Base-by-base conservation (phyloP, 2,113 vertebrate genomes). In the Poicephalus meyeri region DNA sequence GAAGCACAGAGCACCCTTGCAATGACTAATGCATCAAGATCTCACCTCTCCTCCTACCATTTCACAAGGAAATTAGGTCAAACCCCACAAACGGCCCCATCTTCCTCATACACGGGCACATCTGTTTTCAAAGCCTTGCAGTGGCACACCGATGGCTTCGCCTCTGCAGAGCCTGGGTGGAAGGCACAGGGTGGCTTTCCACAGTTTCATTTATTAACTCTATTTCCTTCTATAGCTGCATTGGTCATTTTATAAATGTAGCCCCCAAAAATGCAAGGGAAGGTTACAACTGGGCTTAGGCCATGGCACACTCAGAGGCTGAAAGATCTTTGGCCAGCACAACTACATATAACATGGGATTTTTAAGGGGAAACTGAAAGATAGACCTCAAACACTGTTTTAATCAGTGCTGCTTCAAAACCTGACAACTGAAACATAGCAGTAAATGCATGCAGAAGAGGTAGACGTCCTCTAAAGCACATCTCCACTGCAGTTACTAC, bases 221-320 rank as follows among this genome's bases (percentile, higher is more conserved):
- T 5, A 1, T 49, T 80, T 80, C 42, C 20, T 47, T 58, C 29
- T 4, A 1, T 19, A 44, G 15, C 46, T 55, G 24, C 21, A 31
- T 2, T 0, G 6, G 9, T 13, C 8, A 25, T 35, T 58, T n/a
- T 16, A 8, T 7, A 29, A 63, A 24, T 0, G 5, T 2, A 53
- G 61, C 39, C 49, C 31, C 21, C 2, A 37, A 80, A 78, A 35
- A 6, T 4, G 1, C 9, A 25, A 9, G 15, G 49, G 26, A 17
- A 74, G 16, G 39, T 42, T 91, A 16, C 12, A 50, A 19, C 2
- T 1, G 3, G 31, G 46, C n/a, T 76, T 16, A n/a, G 26, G 60
- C 41, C 21, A 8, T 0, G 46, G 23, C 8, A 56, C 72, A 10
- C 23, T 65, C 55, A 37, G 44, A 47, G n/a, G 41, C 1, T 66